These are phyloP conservation scores for Takifugu flavidus DNA, from an alignment of 2,113 vertebrate genomes.

Conservation along the genomic window DNA sequence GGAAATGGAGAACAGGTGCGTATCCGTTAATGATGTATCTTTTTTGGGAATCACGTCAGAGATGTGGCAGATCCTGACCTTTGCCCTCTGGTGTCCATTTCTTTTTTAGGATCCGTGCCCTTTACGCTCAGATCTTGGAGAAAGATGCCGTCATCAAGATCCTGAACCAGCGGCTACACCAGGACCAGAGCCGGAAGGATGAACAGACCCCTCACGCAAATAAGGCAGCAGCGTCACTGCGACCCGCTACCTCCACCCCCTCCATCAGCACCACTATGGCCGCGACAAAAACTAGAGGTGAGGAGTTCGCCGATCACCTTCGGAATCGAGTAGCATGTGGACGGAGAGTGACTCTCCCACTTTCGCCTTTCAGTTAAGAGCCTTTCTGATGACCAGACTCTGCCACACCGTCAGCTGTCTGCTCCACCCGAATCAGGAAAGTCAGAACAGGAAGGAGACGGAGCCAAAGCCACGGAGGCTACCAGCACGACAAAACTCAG, in stretches of 20 bases:
- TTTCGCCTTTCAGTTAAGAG: slow-evolving; percentile 69
- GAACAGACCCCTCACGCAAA: slow-evolving; percentile 34
- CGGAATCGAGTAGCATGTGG: slow-evolving; percentile 2
- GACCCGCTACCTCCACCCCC: slow-evolving; percentile 88
- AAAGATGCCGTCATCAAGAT: slow-evolving; percentile 97
- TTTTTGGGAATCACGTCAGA: background rate
- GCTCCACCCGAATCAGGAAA: slow-evolving; percentile 63
- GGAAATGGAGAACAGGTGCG: slow-evolving; percentile 96
- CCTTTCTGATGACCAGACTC: slow-evolving; percentile 71
- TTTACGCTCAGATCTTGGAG: slow-evolving; percentile 94
- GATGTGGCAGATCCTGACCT: background rate
- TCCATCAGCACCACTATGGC: slow-evolving; percentile 72
- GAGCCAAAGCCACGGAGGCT: slow-evolving; percentile 46
- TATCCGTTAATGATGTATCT: background rate
- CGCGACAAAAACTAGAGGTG: slow-evolving; percentile 61
- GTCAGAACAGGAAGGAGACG: slow-evolving; percentile 60
- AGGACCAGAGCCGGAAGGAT: slow-evolving; percentile 79
- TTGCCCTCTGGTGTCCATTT: background rate
- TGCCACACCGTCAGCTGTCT: slow-evolving; percentile 54
- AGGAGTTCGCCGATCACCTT: slow-evolving; percentile 20
- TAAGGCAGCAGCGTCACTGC: slow-evolving; percentile 60
- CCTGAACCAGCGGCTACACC: slow-evolving; percentile 88
- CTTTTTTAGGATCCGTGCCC: slow-evolving; percentile 82
- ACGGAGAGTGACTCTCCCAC: slow-evolving; percentile 16
- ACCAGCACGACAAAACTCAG: slow-evolving; percentile 51